phyloP scores from a whole-genome alignment of 2,113 vertebrate genomes.

The Takifugu flavidus region DNA sequence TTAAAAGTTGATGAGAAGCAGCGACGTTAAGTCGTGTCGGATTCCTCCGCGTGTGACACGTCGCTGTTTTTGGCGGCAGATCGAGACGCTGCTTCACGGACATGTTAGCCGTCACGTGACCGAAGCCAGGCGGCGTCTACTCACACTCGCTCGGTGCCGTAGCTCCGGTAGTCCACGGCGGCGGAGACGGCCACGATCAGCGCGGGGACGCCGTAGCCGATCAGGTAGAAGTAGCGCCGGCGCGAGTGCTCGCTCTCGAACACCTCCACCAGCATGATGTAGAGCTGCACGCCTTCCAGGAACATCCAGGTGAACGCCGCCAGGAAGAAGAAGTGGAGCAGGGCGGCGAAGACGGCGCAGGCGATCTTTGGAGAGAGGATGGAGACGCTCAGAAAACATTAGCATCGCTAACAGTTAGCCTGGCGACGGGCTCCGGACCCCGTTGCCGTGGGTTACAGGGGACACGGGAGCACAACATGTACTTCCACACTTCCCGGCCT shows the following conservation, averaged over 20 bases:
- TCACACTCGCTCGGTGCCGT: conserved; percentile 96
- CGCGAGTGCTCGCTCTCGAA: conserved; percentile 97
- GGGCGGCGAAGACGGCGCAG: conserved; percentile 92
- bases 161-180: conserved; percentile 94
- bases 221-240: conserved; percentile 92
- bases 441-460: background rate
- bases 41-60: too few relatives aligned
- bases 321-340: conserved; percentile 98
- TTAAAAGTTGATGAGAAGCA: conserved; percentile 48
- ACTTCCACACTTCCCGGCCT: conserved; percentile 6
- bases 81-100: too few relatives aligned
- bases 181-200: conserved; percentile 93
- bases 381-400: conserved; percentile 14
- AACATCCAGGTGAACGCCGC: conserved; percentile 99
- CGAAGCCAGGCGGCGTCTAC: conserved; percentile 38
- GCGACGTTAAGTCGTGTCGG: conserved; percentile 6
- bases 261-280: conserved; percentile 98
- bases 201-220: conserved; percentile 92
- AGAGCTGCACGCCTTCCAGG: conserved; percentile 96
- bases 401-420: conserved; percentile 52
- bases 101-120: background rate
- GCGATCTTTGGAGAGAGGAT: conserved; percentile 79
- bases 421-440: conserved; percentile 11
- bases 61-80: too few relatives aligned
- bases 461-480: conserved; percentile 14